phyloP scores from a whole-genome alignment of 2,797 vertebrate genomes.

The Caiman crocodilus region DNA sequence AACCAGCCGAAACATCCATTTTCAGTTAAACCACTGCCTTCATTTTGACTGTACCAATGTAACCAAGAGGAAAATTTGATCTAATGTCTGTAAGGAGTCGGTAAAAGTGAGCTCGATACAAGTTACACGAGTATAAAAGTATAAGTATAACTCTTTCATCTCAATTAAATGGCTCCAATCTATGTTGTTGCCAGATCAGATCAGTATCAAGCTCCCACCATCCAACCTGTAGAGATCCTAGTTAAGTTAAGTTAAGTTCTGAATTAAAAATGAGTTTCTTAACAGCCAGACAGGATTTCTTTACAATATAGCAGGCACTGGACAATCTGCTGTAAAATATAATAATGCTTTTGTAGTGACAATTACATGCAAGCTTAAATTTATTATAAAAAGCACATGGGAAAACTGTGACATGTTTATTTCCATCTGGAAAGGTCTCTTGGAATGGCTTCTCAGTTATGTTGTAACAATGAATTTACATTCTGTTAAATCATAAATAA shows the following conservation, averaged over 20 bases:
- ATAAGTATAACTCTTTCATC: not conserved
- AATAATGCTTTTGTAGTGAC: accelerated
- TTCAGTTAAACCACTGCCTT: not conserved
- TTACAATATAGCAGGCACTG: not conserved
- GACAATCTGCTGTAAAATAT: not conserved
- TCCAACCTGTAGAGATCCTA: not conserved
- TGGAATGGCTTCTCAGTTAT: not conserved
- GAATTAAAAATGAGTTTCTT: not conserved
- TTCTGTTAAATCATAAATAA: not conserved
- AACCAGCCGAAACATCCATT: not conserved
- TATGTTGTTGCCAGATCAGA: not conserved
- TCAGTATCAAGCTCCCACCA: not conserved
- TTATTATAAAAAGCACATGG: not conserved
- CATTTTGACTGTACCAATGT: not conserved
- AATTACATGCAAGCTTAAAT: not conserved
- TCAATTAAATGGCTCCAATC: not conserved
- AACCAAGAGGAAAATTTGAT: accelerated
- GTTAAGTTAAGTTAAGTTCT: not conserved
- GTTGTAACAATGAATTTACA: not conserved
- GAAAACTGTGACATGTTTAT: not conserved
- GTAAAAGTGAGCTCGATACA: not conserved
- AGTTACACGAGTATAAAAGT: not conserved
- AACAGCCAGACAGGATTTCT: not conserved
- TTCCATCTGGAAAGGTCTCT: not conserved
- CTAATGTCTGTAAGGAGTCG: not conserved